Evolutionary conservation across 2,888 invertebrate genomes (phyloP).

Genomic region (Argyresthia albistria): DNA sequence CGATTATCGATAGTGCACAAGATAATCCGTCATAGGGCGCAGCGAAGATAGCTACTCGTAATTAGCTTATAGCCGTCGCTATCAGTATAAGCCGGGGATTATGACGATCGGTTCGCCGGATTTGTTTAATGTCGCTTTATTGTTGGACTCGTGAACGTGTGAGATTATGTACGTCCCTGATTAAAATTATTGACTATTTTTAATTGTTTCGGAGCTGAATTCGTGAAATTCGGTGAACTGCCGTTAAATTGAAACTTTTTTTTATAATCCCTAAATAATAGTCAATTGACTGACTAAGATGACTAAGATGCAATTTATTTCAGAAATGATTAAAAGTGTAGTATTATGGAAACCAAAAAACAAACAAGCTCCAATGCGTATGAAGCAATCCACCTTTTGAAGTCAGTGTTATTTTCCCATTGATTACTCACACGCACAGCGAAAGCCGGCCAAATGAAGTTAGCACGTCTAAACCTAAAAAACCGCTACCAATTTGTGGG

Average conservation of each 20-base stretch:
- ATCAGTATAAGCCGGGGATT: constrained; percentile 19
- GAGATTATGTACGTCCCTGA: not conserved
- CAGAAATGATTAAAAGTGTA: too few species aligned
- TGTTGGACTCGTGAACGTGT: constrained; percentile 27
- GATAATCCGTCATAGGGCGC: not conserved
- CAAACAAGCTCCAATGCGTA: not conserved
- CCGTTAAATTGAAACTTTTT: too few species aligned
- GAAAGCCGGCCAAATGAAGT: constrained; percentile 57
- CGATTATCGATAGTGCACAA: not conserved
- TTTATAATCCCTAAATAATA: too few species aligned
- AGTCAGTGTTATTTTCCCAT: constrained; percentile 24
- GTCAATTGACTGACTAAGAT: too few species aligned
- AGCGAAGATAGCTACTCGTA: not conserved
- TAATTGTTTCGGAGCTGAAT: too few species aligned
- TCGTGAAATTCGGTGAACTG: too few species aligned
- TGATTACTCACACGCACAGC: constrained; percentile 48
- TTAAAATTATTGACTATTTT: too few species aligned
- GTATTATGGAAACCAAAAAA: too few species aligned
- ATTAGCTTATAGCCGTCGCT: constrained; percentile 25
- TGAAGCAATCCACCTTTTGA: constrained; percentile 28
- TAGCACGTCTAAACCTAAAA: constrained; percentile 50
- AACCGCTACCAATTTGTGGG: constrained; percentile 63
- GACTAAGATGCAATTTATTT: too few species aligned
- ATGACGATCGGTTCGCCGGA: constrained; percentile 25
- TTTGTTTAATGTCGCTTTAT: constrained; percentile 42